phyloP scores from a whole-genome alignment of 2,888 invertebrate species.

The Trichopria drosophilae region DNA sequence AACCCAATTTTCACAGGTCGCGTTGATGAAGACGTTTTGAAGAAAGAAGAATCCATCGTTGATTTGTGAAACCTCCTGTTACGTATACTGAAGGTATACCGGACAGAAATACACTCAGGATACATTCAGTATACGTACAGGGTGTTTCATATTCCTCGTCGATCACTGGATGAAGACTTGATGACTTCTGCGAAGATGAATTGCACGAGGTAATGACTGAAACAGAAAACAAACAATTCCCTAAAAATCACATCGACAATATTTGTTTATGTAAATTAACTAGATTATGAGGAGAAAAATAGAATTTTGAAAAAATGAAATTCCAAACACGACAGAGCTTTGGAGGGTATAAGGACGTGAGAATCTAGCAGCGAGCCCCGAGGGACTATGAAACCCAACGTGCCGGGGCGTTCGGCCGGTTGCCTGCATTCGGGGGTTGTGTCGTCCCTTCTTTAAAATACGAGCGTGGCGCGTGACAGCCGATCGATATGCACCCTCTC shows the following conservation, averaged over 20 bases:
- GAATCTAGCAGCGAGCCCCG: slow-evolving; percentile 32
- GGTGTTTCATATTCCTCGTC: slow-evolving; percentile 72
- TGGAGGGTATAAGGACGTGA: too few species aligned
- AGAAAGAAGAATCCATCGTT: slow-evolving; percentile 55
- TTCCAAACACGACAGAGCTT: not conserved
- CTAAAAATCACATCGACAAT: too few species aligned
- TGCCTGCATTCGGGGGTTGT: slow-evolving; percentile 48
- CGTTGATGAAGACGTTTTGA: not conserved
- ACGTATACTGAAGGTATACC: slow-evolving; percentile 99
- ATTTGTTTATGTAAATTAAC: too few species aligned
- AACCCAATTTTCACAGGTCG: too few species aligned
- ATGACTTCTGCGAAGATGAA: not conserved
- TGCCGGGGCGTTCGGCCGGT: slow-evolving; percentile 49
- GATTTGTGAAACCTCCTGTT: slow-evolving; percentile 93
- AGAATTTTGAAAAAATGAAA: not conserved
- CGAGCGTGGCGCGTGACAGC: slow-evolving; percentile 36
- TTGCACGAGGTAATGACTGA: not conserved
- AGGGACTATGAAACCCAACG: slow-evolving; percentile 42
- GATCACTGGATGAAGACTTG: slow-evolving; percentile 19
- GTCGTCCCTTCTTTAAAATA: slow-evolving; percentile 31
- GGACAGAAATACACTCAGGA: slow-evolving; percentile 97
- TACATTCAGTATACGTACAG: slow-evolving; percentile 99
- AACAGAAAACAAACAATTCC: slow-evolving; percentile 4
- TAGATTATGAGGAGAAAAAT: not conserved
- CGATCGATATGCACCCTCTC: slow-evolving; percentile 36